These are phyloP conservation scores for Mixornis gularis DNA, from an alignment of 2,113 vertebrate species.

Conservation along the genomic window DNA sequence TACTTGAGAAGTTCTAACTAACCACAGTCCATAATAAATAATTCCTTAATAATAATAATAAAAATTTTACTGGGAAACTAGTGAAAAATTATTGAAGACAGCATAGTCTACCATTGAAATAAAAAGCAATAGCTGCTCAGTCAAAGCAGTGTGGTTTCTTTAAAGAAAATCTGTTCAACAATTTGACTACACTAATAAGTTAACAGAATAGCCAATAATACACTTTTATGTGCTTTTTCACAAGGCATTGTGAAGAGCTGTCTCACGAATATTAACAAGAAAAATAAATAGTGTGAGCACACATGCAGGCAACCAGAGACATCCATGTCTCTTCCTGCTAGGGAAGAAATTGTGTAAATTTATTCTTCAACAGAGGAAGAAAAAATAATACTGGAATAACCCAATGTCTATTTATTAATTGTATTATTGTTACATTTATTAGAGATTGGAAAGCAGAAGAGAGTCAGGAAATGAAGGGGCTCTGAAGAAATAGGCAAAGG, in stretches of 20 bases:
- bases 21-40: not conserved
- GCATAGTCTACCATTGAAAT: not conserved
- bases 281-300: not conserved
- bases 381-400: not conserved
- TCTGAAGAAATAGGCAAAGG: not conserved
- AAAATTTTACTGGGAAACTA: not conserved
- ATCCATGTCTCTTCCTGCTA: not conserved
- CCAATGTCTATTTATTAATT: not conserved
- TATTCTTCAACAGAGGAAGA: not conserved
- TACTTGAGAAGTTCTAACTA: not conserved
- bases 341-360: not conserved
- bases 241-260: not conserved
- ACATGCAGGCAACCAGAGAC: not conserved
- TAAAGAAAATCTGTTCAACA: not conserved
- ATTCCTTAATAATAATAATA: not conserved
- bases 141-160: not conserved
- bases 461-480: not conserved
- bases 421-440: not conserved
- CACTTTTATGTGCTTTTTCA: not conserved
- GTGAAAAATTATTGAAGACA: not conserved
- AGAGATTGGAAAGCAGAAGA: not conserved
- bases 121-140: not conserved
- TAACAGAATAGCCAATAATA: not conserved
- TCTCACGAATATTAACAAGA: not conserved
- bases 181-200: not conserved